phyloP scores from a whole-genome alignment of 2,888 invertebrate species.

The Sericinus montela region DNA sequence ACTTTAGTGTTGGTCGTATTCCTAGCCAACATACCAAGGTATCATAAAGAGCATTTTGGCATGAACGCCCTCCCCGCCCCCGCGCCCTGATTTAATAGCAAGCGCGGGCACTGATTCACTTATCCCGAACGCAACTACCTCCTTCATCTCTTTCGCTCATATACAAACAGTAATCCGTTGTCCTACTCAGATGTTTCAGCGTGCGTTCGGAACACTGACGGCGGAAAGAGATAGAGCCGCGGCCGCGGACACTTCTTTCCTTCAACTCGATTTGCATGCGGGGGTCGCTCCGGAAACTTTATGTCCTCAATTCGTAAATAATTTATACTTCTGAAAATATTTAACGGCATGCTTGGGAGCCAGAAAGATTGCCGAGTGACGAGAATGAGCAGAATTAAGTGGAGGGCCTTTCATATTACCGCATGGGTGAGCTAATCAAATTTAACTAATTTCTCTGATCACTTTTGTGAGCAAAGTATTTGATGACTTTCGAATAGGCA shows the following conservation, averaged over 20 bases:
- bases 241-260: conserved; percentile 68
- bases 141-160: conserved; percentile 59
- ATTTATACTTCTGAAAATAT: conserved; percentile 77
- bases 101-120: conserved; percentile 79
- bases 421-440: neutral
- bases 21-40: neutral
- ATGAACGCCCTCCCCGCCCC: conserved; percentile 60
- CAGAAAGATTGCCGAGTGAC: conserved; percentile 69
- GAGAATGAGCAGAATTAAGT: conserved; percentile 58
- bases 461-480: neutral
- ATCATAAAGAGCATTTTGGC: conserved; percentile 70
- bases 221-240: conserved; percentile 57
- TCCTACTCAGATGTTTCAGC: conserved; percentile 35
- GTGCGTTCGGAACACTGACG: conserved; percentile 31
- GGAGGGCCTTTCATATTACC: conserved; percentile 56
- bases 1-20: neutral
- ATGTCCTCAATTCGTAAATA: conserved; percentile 78
- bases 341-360: conserved; percentile 64
- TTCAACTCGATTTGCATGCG: conserved; percentile 77
- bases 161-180: conserved; percentile 36
- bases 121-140: conserved; percentile 73
- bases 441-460: neutral
- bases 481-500: neutral
- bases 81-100: conserved; percentile 78
- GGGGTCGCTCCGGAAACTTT: conserved; percentile 75